phyloP scores from a whole-genome alignment of 1,140 invertebrate genomes.

The Gyrodactylus bullatarudis region DNA sequence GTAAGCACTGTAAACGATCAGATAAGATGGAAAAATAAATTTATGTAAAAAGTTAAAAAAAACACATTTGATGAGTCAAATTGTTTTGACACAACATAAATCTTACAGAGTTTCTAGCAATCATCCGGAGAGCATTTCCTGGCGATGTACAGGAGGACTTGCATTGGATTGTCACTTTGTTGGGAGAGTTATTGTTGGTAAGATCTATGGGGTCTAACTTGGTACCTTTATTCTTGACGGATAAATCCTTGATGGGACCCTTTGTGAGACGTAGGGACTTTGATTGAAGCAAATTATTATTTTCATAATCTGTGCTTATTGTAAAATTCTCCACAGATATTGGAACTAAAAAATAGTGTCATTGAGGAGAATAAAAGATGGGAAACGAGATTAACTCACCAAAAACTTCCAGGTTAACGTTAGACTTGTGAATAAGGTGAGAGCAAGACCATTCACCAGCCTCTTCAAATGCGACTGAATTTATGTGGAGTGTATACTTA shows the following conservation, averaged over 20 bases:
- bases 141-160: background rate
- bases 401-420: background rate
- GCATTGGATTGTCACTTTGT: background rate
- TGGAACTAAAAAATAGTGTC: background rate
- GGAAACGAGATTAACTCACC: background rate
- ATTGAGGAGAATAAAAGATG: background rate
- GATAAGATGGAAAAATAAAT: background rate
- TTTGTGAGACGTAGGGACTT: background rate
- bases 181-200: background rate
- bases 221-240: background rate
- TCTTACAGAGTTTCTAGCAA: background rate
- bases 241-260: background rate
- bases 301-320: background rate
- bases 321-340: background rate
- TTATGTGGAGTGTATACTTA: background rate
- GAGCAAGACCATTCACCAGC: background rate
- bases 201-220: background rate
- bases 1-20: no score
- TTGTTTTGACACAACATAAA: background rate
- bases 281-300: background rate
- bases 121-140: background rate
- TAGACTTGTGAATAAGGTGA: background rate
- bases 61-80: background rate
- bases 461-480: background rate
- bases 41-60: background rate